Conservation (phyloP, 1,140 invertebrate genomes). For the Anagrus nilaparvatae region DNA sequence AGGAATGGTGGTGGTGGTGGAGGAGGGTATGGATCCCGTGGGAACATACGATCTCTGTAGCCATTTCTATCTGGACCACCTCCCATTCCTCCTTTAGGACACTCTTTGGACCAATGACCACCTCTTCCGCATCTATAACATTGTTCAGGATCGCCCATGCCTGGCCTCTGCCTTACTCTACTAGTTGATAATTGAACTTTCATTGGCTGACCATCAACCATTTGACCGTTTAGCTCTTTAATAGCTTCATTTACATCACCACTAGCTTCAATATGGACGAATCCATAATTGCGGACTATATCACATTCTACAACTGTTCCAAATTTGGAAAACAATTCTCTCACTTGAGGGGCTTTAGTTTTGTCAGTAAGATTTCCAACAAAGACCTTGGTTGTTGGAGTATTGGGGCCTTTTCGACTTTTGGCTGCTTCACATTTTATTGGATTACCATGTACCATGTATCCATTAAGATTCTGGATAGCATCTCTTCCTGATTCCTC, state of each 20-base stretch:
- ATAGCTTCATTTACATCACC: conserved; percentile 76
- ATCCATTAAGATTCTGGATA: conserved; percentile 84
- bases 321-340: conserved; percentile 76
- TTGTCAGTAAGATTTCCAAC: conserved; percentile 83
- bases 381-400: conserved; percentile 81
- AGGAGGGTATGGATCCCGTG: conserved; percentile 71
- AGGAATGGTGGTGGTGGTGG: conserved; percentile 77
- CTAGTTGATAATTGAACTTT: conserved; percentile 86
- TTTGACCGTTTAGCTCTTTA: conserved; percentile 74
- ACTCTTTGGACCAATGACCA: conserved; percentile 92
- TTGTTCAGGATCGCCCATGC: conserved; percentile 90
- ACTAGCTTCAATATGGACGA: conserved; percentile 76
- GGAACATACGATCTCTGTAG: conserved; percentile 73
- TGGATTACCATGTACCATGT: conserved; percentile 73
- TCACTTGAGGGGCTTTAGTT: conserved; percentile 76
- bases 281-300: conserved; percentile 85
- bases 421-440: conserved; percentile 88
- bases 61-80: conserved; percentile 59
- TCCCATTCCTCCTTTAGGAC: conserved; percentile 61
- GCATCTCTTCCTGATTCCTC: conserved; percentile 83
- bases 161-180: conserved; percentile 80
- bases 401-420: conserved; percentile 71
- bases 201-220: conserved; percentile 76
- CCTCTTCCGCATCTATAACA: conserved; percentile 88
- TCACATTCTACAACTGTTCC: conserved; percentile 84